Base-by-base conservation (phyloP, 2,888 invertebrate genomes). In the Ectropis crepuscularia region DNA sequence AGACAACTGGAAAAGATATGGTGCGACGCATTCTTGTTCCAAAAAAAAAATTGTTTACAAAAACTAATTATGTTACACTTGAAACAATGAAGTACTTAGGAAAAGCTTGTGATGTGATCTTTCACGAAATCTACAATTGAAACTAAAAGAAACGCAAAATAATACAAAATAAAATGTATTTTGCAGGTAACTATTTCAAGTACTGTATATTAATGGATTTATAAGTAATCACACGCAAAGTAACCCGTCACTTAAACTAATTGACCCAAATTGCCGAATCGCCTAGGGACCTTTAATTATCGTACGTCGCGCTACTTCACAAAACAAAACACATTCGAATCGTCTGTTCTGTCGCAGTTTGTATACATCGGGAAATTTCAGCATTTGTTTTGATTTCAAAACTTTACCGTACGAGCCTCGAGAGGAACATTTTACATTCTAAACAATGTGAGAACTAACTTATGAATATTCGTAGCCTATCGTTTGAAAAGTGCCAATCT, bases 391-490 rank as follows among this genome's bases (percentile, higher is more conserved):
- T 77, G 81, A 78, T 82, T 82, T 77, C 67, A 50, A 68, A 77
- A 74, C 74, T 71, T 69, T 46, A 64, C 71, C 73, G 69, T 53
- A 66, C 64, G 58, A 61, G 63, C 75, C 79, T 76, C 80, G 47
- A 58, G 78, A 81, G 86, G 63, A 79, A 78, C 81, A 87, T 88
- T 80, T 73, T 81, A 85, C 82, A 87, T 88, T 80, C 73, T 82
- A 85, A 87, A 86, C 83, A 85, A 88, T 89, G 85, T 88, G 85
- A 83, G 85, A 87, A 87, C 80, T 86, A 86, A 89, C 88, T 90
- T 90, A 86, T 86, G 85, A 88, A 88, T 88, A 88, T 89, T 87
- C 82, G 73, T 79, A 78, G 72, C 74, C 72, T 76, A 77, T 85
- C 83, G 85, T 80, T 85, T 74, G 79, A 74, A 74, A 75, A 70